Evolutionary conservation across 2,797 vertebrate genomes (phyloP), one percentile per base, ranked within the genome.

Genomic region (Synaphobranchus kaupii): DNA sequence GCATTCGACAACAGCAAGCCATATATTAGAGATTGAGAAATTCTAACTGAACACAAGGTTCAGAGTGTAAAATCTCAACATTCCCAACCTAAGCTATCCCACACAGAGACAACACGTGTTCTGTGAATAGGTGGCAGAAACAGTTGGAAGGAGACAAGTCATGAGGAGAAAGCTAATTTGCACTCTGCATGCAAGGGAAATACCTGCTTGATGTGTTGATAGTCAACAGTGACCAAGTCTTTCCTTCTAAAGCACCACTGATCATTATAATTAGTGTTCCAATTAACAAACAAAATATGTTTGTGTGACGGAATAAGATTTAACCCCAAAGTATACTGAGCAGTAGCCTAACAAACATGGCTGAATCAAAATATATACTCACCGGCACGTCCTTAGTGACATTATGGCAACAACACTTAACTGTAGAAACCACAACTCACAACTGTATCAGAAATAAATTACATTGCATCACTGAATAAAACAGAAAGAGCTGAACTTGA

Each of bases 171-270:
- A 54, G 71, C 47, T 56, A 60, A 88, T 88, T 88, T 86, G 48
- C 80, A 88, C 87, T 81, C 85, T 81, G 85, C 84, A 28, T 88
- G 85, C 54, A 15, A 81, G 56, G 81, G 63, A 78, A 86, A 50
- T 56, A 48, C 84, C 48, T 47, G 50, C 60, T 50, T 28, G 54
- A 71, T 52, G 48, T 85, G 60, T 80, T 86, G 52, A 83, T 39
- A 82, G 87, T 68, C 50, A 68, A 82, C 25, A 84, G 68, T 84
- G 58, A 82, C 60, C 82, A 58, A 84, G 66, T 54, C 28, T 86
- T 28, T 84, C 25, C 34, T 60, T 50, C 44, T 50, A 2, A 0
- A 39, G 82, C 84, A 80, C 0, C 71, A 17, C 86, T 12, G 1
- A 56, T 10, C 58, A 68, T 85, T 87, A 71, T 31, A 78, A 81